phyloP scores from a whole-genome alignment of 2,888 invertebrate genomes.

The Gnatocerus cornutus region DNA sequence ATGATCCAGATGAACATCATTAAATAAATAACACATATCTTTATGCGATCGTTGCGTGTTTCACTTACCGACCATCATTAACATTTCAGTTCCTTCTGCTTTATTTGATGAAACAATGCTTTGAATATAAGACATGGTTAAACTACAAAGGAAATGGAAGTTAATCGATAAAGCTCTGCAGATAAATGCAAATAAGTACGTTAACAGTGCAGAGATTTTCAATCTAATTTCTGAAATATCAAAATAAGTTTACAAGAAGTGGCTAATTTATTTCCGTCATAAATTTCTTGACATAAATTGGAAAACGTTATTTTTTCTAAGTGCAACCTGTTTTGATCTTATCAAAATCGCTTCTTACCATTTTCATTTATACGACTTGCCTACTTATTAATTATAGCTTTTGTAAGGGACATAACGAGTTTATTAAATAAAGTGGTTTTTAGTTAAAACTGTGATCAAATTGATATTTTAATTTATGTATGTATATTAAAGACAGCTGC shows the following conservation, averaged over 20 bases:
- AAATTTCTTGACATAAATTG: background rate
- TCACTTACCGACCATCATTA: conserved; percentile 21
- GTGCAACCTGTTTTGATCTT: conserved; percentile 17
- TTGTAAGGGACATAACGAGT: conserved; percentile 20
- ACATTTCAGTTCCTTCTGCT: conserved; percentile 31
- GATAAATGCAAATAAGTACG: background rate
- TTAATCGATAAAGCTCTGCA: background rate
- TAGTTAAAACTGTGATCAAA: conserved; percentile 41
- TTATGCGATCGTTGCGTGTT: conserved; percentile 32
- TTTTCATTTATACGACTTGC: conserved; percentile 19
- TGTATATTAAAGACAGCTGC: conserved; percentile 38
- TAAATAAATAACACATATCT: conserved; percentile 37
- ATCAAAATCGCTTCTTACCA: conserved; percentile 18
- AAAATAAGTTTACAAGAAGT: no score
- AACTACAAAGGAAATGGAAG: background rate
- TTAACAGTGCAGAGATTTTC: background rate
- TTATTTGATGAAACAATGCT: conserved; percentile 9
- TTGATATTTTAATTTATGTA: conserved; percentile 48
- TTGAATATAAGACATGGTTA: background rate
- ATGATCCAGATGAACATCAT: conserved; percentile 27
- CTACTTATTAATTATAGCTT: conserved; percentile 38
- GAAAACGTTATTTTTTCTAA: background rate
- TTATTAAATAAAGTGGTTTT: conserved; percentile 30
- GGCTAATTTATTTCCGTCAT: no score
- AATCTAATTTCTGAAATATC: background rate